Conservation (phyloP, 1,140 invertebrate species). For the Phenacoccus solenopsis region DNA sequence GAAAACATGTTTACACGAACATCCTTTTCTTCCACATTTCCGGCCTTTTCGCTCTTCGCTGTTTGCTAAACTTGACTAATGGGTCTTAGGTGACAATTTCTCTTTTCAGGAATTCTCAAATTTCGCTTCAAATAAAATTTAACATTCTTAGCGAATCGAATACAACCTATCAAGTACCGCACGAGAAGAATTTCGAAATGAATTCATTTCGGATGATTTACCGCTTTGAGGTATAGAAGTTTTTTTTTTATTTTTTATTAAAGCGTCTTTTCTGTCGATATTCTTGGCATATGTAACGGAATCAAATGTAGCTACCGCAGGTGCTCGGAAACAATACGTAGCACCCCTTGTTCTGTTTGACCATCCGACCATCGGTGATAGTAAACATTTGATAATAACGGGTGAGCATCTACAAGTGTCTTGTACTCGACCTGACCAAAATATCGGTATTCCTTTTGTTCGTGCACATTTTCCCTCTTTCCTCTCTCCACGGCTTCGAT, state of each 20-base stretch:
- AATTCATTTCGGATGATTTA: neutral
- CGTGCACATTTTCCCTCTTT: neutral
- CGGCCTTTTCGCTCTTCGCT: neutral
- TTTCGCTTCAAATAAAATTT: neutral
- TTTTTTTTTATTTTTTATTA: too few relatives aligned
- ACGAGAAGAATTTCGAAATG: neutral
- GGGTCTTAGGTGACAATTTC: slow-evolving; percentile 1
- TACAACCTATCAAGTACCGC: too few relatives aligned
- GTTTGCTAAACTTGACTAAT: neutral
- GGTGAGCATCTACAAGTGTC: neutral
- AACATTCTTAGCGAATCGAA: neutral
- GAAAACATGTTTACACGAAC: slow-evolving; percentile 1
- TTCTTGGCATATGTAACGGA: too few relatives aligned
- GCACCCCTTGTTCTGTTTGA: neutral
- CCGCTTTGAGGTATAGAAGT: neutral
- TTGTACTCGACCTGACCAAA: neutral
- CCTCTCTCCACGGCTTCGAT: neutral
- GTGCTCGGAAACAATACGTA: neutral
- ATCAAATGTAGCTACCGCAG: too few relatives aligned
- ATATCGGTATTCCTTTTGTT: neutral
- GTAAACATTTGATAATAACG: neutral
- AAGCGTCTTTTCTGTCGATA: too few relatives aligned
- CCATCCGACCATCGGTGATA: neutral
- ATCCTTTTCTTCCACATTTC: neutral
- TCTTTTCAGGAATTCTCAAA: neutral